Evolutionary conservation across 2,888 invertebrate species (phyloP).

Genomic region (Danaus chrysippus): DNA sequence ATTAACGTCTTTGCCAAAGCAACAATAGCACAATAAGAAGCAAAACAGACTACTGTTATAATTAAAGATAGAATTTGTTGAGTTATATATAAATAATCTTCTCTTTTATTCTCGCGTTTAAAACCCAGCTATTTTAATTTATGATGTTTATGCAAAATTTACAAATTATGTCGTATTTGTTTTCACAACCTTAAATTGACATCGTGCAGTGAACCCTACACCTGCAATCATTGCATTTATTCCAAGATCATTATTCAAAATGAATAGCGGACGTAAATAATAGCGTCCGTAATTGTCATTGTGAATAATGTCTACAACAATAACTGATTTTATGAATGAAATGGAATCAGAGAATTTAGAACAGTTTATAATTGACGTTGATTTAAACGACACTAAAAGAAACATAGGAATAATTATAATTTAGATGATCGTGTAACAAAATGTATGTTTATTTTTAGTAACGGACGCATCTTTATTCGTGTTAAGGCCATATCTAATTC

Average conservation of each 20-base stretch:
- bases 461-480: conserved; percentile 51
- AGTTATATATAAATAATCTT: no score
- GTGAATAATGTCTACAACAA: conserved; percentile 9
- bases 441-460: conserved; percentile 13
- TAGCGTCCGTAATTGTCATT: conserved; percentile 28
- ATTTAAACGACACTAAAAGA: no score
- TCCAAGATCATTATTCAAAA: conserved; percentile 67
- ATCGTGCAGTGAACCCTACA: conserved; percentile 40
- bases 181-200: background rate
- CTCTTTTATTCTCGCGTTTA: no score
- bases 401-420: no score
- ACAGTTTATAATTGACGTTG: background rate
- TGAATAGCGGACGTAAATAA: conserved; percentile 61
- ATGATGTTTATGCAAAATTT: no score
- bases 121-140: no score
- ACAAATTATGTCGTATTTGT: background rate
- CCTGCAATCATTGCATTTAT: conserved; percentile 56
- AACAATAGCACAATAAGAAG: no score
- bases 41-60: no score
- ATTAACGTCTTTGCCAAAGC: no score
- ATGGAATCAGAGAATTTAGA: background rate
- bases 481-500: conserved; percentile 52
- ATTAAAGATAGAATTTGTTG: no score
- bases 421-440: background rate
- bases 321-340: conserved; percentile 7